A percentile compares a stretch with the other conserved stretches of the same genome.
Conservation (phyloP, 1,140 invertebrate genomes). For the Conopomorpha cramerella region DNA sequence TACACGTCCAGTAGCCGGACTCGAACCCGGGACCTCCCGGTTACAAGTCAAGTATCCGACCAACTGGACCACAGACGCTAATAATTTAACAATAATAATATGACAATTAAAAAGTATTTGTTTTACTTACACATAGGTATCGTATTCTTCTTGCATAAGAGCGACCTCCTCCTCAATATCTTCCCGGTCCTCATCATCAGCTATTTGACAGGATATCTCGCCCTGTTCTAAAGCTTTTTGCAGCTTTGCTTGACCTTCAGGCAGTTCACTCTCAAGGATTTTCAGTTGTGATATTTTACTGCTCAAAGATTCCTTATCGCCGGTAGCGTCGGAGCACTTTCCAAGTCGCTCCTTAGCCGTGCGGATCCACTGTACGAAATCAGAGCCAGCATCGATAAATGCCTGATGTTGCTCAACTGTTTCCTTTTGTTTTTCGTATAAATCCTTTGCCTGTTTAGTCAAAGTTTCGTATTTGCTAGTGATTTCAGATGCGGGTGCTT, state of each 20-base stretch:
- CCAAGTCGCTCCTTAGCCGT: constrained; percentile 86
- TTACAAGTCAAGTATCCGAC: too few relatives aligned
- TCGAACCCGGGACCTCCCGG: too few relatives aligned
- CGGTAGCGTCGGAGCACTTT: constrained; percentile 92
- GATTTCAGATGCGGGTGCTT: constrained; percentile 85
- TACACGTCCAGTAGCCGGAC: too few relatives aligned
- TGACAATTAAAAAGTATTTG: constrained; percentile 1
- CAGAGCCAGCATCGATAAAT: constrained; percentile 87
- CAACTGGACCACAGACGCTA: too few relatives aligned
- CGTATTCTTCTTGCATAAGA: constrained; percentile 85
- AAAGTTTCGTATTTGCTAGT: constrained; percentile 88
- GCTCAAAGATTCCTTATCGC: constrained; percentile 87
- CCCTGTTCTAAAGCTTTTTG: constrained; percentile 81
- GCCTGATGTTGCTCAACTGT: constrained; percentile 88
- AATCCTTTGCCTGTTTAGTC: constrained; percentile 85
- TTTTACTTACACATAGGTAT: constrained; percentile 74
- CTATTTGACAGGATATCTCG: constrained; percentile 79
- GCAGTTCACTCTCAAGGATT: constrained; percentile 78
- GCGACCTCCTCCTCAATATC: constrained; percentile 92
- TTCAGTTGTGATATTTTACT: constrained; percentile 85
- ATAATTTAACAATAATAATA: too few relatives aligned
- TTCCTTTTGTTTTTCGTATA: constrained; percentile 89
- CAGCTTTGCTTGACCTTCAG: constrained; percentile 80
- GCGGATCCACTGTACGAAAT: constrained; percentile 90
- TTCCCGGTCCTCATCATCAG: constrained; percentile 84